Percentiles rank a stretch among this genome's conserved stretches.
Conservation (phyloP, 2,797 vertebrate genomes). For the Pseudochromis fuscus region DNA sequence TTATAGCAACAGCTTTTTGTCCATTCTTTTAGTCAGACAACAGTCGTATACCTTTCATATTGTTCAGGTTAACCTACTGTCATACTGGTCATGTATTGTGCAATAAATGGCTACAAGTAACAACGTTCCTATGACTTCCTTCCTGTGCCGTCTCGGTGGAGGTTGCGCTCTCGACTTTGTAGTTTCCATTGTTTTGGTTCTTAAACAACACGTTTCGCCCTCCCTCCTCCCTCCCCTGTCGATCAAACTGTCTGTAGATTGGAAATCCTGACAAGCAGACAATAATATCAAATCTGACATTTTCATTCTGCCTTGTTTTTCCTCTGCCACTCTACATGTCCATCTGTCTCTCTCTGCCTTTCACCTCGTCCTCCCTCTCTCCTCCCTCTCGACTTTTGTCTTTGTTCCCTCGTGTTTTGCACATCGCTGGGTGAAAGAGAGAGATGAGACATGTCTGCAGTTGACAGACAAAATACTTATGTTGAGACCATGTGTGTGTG, state of each 20-base stretch:
- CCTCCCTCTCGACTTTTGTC: slow-evolving; percentile 37
- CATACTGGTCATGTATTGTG: too few relatives aligned
- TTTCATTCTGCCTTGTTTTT: slow-evolving; percentile 52
- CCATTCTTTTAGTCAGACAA: too few relatives aligned
- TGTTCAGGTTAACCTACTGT: too few relatives aligned
- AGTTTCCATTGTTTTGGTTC: slow-evolving; percentile 43
- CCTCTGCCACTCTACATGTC: slow-evolving; percentile 36
- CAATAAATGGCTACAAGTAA: too few relatives aligned
- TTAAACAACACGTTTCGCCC: slow-evolving; percentile 6
- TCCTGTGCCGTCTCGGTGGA: neutral
- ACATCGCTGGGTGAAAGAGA: slow-evolving; percentile 20
- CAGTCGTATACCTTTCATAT: too few relatives aligned
- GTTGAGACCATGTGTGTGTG: neutral
- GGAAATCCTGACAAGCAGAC: slow-evolving; percentile 63
- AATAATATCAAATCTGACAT: slow-evolving; percentile 73
- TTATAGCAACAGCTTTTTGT: too few relatives aligned
- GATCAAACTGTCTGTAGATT: slow-evolving; percentile 52
- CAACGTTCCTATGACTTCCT: neutral
- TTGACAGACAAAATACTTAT: slow-evolving; percentile 48
- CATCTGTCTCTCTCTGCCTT: slow-evolving; percentile 38
- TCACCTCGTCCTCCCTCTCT: slow-evolving; percentile 42
- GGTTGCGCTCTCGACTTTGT: slow-evolving; percentile 24
- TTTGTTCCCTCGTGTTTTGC: slow-evolving; percentile 49
- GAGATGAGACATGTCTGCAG: slow-evolving; percentile 26
- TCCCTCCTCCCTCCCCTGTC: slow-evolving; percentile 61